These are phyloP conservation scores for Littorina saxatilis DNA, from an alignment of 1,140 invertebrate genomes.

Conservation along the genomic window DNA sequence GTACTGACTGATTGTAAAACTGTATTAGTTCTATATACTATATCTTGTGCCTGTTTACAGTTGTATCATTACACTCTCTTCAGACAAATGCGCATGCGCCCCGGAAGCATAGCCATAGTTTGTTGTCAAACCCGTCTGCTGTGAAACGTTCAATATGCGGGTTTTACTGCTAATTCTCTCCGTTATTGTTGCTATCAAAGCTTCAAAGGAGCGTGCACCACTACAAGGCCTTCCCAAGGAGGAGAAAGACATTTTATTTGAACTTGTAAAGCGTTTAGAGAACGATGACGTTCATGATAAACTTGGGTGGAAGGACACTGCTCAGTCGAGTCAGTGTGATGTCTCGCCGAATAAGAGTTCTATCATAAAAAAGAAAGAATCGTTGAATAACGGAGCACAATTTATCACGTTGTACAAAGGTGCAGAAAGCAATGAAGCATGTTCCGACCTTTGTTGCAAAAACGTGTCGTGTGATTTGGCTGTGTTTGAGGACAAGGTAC, in stretches of 20 bases:
- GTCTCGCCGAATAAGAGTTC: constrained; percentile 40
- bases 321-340: neutral
- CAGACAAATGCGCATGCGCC: constrained; percentile 39
- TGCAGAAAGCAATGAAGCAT: constrained; percentile 46
- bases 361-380: constrained; percentile 61
- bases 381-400: constrained; percentile 52
- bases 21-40: neutral
- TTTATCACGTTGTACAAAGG: constrained; percentile 50
- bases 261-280: constrained; percentile 23
- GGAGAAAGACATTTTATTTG: constrained; percentile 26
- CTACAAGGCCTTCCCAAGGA: constrained; percentile 26
- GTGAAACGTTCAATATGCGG: constrained; percentile 38
- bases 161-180: constrained; percentile 24
- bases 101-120: constrained; percentile 26
- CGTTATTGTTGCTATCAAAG: constrained; percentile 11
- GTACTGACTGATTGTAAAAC: too few species aligned
- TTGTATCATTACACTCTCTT: neutral
- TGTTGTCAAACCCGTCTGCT: constrained; percentile 34
- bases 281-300: constrained; percentile 5
- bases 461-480: constrained; percentile 58
- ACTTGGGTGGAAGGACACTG: neutral
- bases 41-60: neutral
- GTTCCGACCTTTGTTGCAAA: constrained; percentile 57
- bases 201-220: constrained; percentile 10
- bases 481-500: constrained; percentile 65